phyloP scores from a whole-genome alignment of 1,140 invertebrate genomes.

The Drosophila nannoptera region DNA sequence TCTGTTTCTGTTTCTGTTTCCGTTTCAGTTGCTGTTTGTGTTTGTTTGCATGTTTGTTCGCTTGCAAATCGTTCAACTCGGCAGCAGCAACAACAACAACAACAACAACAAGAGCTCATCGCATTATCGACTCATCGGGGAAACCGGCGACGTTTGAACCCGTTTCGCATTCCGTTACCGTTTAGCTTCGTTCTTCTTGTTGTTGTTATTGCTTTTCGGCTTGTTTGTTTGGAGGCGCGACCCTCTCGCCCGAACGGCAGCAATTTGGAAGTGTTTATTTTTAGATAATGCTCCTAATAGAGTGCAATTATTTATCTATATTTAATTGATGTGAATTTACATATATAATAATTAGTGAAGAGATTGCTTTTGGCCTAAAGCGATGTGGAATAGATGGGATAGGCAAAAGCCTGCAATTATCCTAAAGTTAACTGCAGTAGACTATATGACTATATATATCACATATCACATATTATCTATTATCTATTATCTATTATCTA shows the following conservation, averaged over 20 bases:
- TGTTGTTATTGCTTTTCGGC: constrained; percentile 1
- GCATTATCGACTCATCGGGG: constrained; percentile 33
- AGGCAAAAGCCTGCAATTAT: too few relatives aligned
- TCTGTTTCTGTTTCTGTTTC: constrained; percentile 12
- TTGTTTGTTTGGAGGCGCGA: constrained; percentile 18
- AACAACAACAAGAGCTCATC: constrained; percentile 17
- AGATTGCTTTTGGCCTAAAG: too few relatives aligned
- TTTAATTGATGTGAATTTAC: too few relatives aligned
- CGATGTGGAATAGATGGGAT: too few relatives aligned
- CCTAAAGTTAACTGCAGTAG: too few relatives aligned
- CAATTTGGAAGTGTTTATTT: background rate
- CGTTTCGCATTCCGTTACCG: constrained; percentile 44
- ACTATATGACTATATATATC: too few relatives aligned
- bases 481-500: too few relatives aligned
- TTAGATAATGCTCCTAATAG: background rate
- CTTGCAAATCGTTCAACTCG: constrained; percentile 54
- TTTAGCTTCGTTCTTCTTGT: constrained; percentile 20
- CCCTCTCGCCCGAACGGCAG: constrained; percentile 1
- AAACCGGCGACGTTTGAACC: constrained; percentile 42
- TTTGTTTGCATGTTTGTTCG: constrained; percentile 63
- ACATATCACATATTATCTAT: too few relatives aligned
- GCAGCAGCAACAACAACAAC: constrained; percentile 2
- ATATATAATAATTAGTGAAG: too few relatives aligned
- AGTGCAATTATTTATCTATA: too few relatives aligned
- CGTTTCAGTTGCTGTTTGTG: constrained; percentile 52